Conservation (phyloP, 2,888 invertebrate genomes). For the Unio pictorum region DNA sequence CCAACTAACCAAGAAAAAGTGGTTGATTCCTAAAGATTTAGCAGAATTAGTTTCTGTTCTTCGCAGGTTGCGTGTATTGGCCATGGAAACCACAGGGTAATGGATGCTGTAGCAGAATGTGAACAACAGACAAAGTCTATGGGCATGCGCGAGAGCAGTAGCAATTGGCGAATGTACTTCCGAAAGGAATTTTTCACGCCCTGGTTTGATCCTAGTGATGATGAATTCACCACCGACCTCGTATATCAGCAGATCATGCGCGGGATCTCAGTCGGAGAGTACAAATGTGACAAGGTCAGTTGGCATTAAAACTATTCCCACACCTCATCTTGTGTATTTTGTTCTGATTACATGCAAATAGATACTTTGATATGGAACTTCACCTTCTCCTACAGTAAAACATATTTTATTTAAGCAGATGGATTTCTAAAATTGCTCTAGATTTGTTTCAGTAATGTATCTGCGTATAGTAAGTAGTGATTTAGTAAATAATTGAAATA, state of each 20-base stretch:
- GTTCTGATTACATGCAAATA: no score
- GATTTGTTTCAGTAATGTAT: no score
- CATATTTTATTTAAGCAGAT: no score
- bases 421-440: no score
- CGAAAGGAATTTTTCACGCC: slow-evolving; percentile 61
- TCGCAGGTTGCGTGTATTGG: slow-evolving; percentile 62
- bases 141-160: slow-evolving; percentile 59
- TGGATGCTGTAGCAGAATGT: slow-evolving; percentile 64
- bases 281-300: slow-evolving; percentile 55
- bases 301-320: no score
- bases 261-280: slow-evolving; percentile 60
- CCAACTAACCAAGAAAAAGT: not conserved
- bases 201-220: slow-evolving; percentile 46
- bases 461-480: no score
- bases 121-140: slow-evolving; percentile 57
- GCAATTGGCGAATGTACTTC: slow-evolving; percentile 61
- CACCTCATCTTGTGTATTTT: no score
- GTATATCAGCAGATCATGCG: slow-evolving; percentile 60
- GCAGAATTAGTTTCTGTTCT: not conserved
- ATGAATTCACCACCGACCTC: slow-evolving; percentile 50
- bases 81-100: slow-evolving; percentile 56
- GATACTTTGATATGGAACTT: no score
- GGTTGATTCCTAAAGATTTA: not conserved
- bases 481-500: no score
- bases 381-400: no score